Evolutionary conservation across 2,113 vertebrate genomes (phyloP).

Genomic region (Crotophaga sulcirostris): DNA sequence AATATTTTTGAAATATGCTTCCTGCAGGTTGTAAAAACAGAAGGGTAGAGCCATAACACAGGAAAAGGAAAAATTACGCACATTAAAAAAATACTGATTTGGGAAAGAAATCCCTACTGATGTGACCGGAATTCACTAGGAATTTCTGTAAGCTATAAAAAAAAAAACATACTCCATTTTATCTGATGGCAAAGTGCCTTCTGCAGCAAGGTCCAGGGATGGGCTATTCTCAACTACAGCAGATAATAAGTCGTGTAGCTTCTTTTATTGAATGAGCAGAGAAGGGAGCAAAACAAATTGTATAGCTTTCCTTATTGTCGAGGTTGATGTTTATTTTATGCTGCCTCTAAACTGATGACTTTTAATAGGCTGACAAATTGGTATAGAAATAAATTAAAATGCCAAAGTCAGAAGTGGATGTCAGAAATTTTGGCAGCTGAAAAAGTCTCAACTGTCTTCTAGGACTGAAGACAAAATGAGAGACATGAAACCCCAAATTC

Average conservation of each 20-base stretch:
- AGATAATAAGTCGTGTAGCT: neutral
- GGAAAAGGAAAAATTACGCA: constrained; percentile 31
- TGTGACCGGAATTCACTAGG: neutral
- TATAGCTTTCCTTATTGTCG: neutral
- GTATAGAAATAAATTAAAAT: constrained; percentile 24
- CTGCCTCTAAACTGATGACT: neutral
- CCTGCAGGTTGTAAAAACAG: constrained; percentile 59
- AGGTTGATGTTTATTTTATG: constrained; percentile 22
- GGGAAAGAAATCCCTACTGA: constrained; percentile 8
- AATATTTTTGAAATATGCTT: constrained; percentile 65
- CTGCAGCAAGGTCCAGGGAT: neutral
- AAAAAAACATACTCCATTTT: neutral
- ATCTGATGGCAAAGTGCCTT: neutral
- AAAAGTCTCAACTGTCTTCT: neutral
- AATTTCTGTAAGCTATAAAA: constrained; percentile 6
- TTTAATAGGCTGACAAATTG: constrained; percentile 2
- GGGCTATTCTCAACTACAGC: neutral
- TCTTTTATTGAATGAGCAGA: neutral
- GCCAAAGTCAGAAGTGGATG: constrained; percentile 10
- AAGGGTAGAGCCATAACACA: constrained; percentile 13
- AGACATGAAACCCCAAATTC: neutral
- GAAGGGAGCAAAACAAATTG: constrained; percentile 8
- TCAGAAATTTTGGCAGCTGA: constrained; percentile 36
- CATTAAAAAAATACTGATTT: constrained; percentile 18
- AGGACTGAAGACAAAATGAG: constrained; percentile 17